Base-by-base conservation (phyloP, 2,113 vertebrate genomes). In the Grallaria varia region DNA sequence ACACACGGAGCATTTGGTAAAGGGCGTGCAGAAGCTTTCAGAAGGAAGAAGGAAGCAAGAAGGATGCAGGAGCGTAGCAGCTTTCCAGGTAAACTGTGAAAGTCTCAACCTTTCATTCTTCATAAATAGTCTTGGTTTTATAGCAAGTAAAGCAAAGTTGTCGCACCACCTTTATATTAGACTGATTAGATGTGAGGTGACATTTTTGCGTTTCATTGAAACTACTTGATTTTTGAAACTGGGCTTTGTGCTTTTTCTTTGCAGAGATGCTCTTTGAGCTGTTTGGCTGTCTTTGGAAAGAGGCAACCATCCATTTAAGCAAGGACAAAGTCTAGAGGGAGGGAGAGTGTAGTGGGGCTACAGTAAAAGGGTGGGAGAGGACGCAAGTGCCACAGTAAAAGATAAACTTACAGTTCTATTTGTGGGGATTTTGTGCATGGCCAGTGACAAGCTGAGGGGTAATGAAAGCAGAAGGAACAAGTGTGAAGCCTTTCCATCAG, bases 11-110 rank as follows among this genome's bases (percentile, higher is more conserved):
- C 97, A 98, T n/a, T 97, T 99, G 59, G 62, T 97, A 56, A 98
- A 97, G 16, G 98, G 98, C 75, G 98, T 98, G 90, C 96, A 98
- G 84, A 99, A 99, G 67, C 97, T 98, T 55, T 76, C 21, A 40
- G 30, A 23, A 47, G 40, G 30, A 75, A 60, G 52, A 37, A 23
- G 19, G 33, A 22, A 74, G 27, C n/a, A n/a, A 60, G n/a, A 59
- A 35, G 13, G 55, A 31, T 56, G 19, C 6, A n/a, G 35, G 17
- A 59, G 22, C 86, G 98, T 97, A 73, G 99, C 98, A 9, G 87
- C 98, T 44, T 96, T 98, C 35, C 98, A 99, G 98, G 98, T 99
- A 96, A 66, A 39, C 16, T 68, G 10, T 68, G 22, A 18, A 60
- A 79, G 13, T 68, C 25, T 19, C 42, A 33, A 33, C 7, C 3